Conservation (phyloP, 2,797 vertebrate genomes). For the Avahi laniger region DNA sequence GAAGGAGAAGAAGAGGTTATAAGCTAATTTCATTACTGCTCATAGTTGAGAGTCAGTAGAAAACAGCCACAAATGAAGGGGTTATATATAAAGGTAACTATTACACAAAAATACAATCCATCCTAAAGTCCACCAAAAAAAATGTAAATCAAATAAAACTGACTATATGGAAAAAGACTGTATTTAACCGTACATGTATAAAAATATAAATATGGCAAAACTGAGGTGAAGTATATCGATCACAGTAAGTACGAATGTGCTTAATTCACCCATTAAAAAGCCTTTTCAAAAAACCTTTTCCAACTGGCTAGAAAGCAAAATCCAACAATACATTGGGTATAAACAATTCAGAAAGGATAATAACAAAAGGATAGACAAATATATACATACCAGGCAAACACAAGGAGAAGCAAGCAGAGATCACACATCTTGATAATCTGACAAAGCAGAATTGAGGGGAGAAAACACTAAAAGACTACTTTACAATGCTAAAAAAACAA, state of each 20-base stretch:
- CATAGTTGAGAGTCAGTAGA: background rate
- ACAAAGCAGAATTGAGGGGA: background rate
- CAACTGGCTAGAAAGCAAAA: background rate
- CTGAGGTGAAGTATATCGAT: background rate
- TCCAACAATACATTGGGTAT: background rate
- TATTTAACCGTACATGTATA: background rate
- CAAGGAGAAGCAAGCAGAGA: background rate
- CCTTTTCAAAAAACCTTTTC: background rate
- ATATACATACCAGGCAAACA: background rate
- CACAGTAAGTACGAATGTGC: background rate
- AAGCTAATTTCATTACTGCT: background rate
- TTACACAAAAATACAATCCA: background rate
- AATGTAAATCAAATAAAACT: background rate
- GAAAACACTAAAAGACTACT: background rate
- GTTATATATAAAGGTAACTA: background rate
- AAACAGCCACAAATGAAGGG: background rate
- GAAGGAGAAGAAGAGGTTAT: background rate
- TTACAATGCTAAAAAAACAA: too few relatives aligned
- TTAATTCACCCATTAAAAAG: background rate
- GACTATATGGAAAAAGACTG: background rate
- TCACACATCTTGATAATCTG: background rate
- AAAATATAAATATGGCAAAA: background rate
- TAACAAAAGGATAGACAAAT: background rate
- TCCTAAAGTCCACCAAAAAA: background rate
- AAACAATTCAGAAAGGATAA: background rate